These are phyloP conservation scores for Muscicapa comitata DNA, from an alignment of 2,797 vertebrate species.

Conservation along the genomic window DNA sequence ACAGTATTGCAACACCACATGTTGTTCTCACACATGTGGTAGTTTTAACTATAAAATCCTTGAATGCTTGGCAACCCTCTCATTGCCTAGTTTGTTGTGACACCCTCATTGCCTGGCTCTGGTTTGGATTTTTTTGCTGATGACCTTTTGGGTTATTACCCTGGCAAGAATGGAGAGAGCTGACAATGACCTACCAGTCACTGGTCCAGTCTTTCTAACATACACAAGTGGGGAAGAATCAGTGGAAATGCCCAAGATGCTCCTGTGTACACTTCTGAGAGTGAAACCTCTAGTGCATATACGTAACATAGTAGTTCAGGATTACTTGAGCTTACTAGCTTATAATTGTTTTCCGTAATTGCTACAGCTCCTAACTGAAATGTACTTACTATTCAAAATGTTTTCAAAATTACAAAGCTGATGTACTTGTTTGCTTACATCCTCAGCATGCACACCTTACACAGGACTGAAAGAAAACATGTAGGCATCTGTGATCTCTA, in stretches of 20 bases:
- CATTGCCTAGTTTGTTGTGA: background rate
- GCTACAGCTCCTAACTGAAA: background rate
- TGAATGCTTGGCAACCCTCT: background rate
- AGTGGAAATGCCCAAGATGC: background rate
- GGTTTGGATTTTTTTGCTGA: background rate
- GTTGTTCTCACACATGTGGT: background rate
- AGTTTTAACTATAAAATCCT: constrained; percentile 7
- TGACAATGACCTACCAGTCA: background rate
- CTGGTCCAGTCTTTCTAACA: background rate
- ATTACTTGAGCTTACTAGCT: background rate
- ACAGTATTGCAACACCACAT: background rate
- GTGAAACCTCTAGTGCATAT: background rate
- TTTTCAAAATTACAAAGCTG: background rate
- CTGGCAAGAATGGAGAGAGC: background rate
- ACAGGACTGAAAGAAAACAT: background rate
- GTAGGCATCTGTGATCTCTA: background rate
- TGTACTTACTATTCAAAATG: background rate
- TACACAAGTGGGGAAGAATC: background rate
- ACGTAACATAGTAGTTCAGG: background rate
- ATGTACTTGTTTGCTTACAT: background rate
- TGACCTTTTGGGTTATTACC: background rate
- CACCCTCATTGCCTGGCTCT: background rate
- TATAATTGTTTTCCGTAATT: background rate
- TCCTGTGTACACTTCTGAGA: background rate
- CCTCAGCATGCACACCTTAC: background rate